Evolutionary conservation across 92 coral and sea anemone genomes (phyloP), one percentile per base, ranked within the genome.

Genomic region (Siderastrea radians): DNA sequence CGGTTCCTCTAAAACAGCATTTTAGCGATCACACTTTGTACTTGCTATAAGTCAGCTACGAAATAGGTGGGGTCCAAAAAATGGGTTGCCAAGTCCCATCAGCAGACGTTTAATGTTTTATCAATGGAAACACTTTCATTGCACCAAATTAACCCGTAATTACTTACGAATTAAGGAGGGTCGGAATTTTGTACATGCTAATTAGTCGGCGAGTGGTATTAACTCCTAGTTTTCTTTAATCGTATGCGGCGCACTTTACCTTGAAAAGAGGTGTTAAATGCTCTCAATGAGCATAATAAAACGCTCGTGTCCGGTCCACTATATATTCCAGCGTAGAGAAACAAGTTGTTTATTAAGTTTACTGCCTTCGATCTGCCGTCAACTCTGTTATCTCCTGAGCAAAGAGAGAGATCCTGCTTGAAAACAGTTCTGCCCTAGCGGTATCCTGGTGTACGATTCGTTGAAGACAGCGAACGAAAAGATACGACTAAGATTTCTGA

Each of bases 321-420:
- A 64, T 66, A 79, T 66, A 79, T 63, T 38, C 38, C 84, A 13
- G 74, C 17, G 84, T 17, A 78, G 57, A 79, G 64, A 79, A 26
- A 65, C 84, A 64, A 26, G 50, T 66, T 13, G 64, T 50, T 65
- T 50, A 79, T 66, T 66, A 49, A 12, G 38, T 7, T 38, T 74
- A 65, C 74, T 61, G 15, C 47, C 45, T 60, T 47, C 67, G n/a
- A 47, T 7, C 51, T 43, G 52, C 45, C 7, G 59, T 8, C 9
- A 60, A 14, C 70, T 60, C 13, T 45, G 68, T 59, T 44, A 4
- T 26, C 54, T n/a, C 44, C 2, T 61, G 43, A 58, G 16, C 13
- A 6, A 43, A 4, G 43, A 43, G 3, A 74, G 61, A 53, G 57
- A 6, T 53, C 57, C 57, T 15, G 15, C 43, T 2, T 9, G 6